Percentiles rank a stretch among this genome's conserved stretches.
Conservation (phyloP, 1,140 invertebrate species). For the Cydia splendana region DNA sequence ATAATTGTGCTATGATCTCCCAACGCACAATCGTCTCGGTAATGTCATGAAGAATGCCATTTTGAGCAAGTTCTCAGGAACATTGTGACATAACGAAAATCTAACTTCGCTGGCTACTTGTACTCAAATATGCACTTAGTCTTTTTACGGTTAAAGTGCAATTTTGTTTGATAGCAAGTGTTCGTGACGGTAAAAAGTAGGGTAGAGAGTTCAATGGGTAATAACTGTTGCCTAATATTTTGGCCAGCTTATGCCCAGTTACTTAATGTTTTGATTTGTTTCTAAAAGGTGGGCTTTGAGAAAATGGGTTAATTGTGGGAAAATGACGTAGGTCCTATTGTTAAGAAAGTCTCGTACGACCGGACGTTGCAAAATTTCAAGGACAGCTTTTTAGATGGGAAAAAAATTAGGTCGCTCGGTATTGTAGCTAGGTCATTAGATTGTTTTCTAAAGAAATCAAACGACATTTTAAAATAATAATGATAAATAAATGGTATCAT, state of each 20-base stretch:
- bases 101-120: neutral
- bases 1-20: constrained; percentile 7
- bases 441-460: no score
- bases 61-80: constrained; percentile 19
- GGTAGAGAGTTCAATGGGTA: constrained; percentile 16
- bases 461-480: no score
- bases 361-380: neutral
- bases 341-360: neutral
- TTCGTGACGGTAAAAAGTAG: constrained; percentile 27
- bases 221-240: constrained; percentile 28
- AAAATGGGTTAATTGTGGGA: constrained; percentile 4
- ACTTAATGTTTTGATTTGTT: constrained; percentile 16
- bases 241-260: constrained; percentile 20
- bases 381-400: neutral
- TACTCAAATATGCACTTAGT: neutral
- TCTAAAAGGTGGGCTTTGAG: neutral
- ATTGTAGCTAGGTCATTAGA: neutral
- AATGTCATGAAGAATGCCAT: constrained; percentile 27
- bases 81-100: constrained; percentile 21
- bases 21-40: neutral
- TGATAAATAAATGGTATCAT: no score
- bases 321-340: neutral
- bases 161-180: neutral
- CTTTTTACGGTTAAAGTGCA: neutral
- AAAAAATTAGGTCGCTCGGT: neutral